phyloP scores from a whole-genome alignment of 2,888 invertebrate species.

The Loripinus fragilis region DNA sequence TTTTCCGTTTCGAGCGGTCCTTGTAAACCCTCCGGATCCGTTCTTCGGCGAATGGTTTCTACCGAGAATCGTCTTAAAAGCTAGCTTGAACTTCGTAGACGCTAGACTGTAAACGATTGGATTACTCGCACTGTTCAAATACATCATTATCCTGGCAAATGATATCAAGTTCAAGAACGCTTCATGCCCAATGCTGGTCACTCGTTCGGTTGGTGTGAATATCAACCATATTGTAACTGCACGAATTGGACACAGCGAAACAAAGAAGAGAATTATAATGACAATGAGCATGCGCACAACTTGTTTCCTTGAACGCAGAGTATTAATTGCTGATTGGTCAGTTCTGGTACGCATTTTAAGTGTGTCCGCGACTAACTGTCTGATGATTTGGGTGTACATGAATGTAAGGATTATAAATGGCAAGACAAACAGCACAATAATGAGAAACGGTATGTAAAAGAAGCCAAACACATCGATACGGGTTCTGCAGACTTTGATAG shows the following conservation, averaged over 20 bases:
- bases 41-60: not conserved
- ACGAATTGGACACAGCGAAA: constrained; percentile 94
- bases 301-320: constrained; percentile 64
- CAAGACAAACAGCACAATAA: constrained; percentile 92
- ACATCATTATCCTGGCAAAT: constrained; percentile 91
- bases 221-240: constrained; percentile 95
- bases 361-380: constrained; percentile 50
- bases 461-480: constrained; percentile 91
- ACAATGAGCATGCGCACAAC: constrained; percentile 75
- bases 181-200: constrained; percentile 90
- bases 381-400: constrained; percentile 87
- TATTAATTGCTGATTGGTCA: constrained; percentile 33
- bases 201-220: constrained; percentile 88
- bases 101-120: constrained; percentile 95
- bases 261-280: constrained; percentile 90
- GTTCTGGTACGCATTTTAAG: constrained; percentile 27
- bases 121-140: constrained; percentile 95
- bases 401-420: constrained; percentile 92
- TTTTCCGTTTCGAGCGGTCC: no score
- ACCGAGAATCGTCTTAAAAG: constrained; percentile 55
- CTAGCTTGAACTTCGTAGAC: constrained; percentile 93
- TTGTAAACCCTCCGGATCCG: no score
- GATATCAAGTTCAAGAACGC: constrained; percentile 93
- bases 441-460: constrained; percentile 91
- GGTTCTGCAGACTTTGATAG: constrained; percentile 92